Evolutionary conservation across 2,797 vertebrate species (phyloP), one percentile per base, ranked within the genome.

Genomic region (Phyllotis vaccarum): DNA sequence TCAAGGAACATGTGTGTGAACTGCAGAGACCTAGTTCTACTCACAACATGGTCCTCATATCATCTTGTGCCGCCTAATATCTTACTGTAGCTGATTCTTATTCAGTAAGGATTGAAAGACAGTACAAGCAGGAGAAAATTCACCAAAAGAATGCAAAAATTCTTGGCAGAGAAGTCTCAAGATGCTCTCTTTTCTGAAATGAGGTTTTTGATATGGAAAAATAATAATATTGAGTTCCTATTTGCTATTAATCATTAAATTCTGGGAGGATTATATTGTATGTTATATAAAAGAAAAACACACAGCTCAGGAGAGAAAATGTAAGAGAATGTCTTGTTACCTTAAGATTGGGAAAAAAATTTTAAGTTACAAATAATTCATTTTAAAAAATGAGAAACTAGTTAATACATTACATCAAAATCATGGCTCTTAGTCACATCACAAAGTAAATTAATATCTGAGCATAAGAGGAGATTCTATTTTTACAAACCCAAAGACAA

Each of bases 1-100:
- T 40, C 89, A 97, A 43, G 14, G 2, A 27, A 96, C 31, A 29
- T 19, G 83, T 86, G 83, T 86, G 14, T 70, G 37, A 49, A 68
- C 52, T 89, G 10, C 31, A 58, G 46, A 60, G 97, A 49, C 14
- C 49, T 72, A 94, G 89, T 19, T 74, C 58, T 62, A 86, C 31
- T 75, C 22, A 90, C 72, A 95, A 2, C 3, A 86, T 21, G 68
- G 3, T 3, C 6, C 37, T 3, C 12, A 19, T 95, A 89, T 83
- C 87, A 49, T 46, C 46, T 49, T 3, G 43, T 89, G 49, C 74
- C 82, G 90, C 10, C 94, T 86, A 74, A 94, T 60, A 60, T 54
- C 46, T 86, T 34, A 37, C 24, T 83, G 19, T 60, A 90, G 49
- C 54, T 83, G 58, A 22, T 56, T 92, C 70, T 94, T 86, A 75